These are phyloP conservation scores for Micoletzkya japonica DNA, from an alignment of 2,888 invertebrate genomes.

Conservation along the genomic window DNA sequence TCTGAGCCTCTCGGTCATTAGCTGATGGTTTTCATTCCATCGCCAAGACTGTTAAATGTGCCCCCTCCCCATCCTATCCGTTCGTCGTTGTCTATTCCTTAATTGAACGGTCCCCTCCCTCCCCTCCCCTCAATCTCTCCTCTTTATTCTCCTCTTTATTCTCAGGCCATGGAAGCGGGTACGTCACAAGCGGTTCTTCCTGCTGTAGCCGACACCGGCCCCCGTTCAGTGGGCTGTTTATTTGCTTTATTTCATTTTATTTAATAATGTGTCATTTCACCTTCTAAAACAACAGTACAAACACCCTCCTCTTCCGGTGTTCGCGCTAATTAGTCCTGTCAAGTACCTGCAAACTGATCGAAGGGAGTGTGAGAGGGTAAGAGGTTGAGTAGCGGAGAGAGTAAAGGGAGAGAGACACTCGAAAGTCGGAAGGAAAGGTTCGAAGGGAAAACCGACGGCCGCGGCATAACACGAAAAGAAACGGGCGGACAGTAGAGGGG, in stretches of 20 bases:
- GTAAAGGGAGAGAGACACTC: background rate
- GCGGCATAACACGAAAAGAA: too few relatives aligned
- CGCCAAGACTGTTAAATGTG: slow-evolving; percentile 13
- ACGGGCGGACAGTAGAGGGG: too few relatives aligned
- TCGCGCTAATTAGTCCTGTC: background rate
- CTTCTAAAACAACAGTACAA: background rate
- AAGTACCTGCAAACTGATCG: too few relatives aligned
- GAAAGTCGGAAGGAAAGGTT: background rate
- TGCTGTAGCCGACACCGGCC: background rate
- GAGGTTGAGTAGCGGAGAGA: background rate
- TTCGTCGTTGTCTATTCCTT: slow-evolving; percentile 1
- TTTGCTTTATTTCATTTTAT: too few relatives aligned
- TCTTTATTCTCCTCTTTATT: background rate
- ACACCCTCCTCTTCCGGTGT: background rate
- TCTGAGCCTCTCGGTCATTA: background rate
- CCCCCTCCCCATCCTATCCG: background rate
- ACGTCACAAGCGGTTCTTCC: slow-evolving; percentile 16
- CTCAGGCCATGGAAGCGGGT: slow-evolving; percentile 29
- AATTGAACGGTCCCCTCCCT: slow-evolving; percentile 5
- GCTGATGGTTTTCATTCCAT: background rate
- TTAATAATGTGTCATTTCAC: background rate
- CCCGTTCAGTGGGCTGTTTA: slow-evolving; percentile 4
- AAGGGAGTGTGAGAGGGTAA: background rate
- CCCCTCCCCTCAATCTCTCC: background rate
- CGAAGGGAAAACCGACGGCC: background rate